Evolutionary conservation across 2,113 vertebrate species (phyloP).

Genomic region (Amblyopsis rosae): DNA sequence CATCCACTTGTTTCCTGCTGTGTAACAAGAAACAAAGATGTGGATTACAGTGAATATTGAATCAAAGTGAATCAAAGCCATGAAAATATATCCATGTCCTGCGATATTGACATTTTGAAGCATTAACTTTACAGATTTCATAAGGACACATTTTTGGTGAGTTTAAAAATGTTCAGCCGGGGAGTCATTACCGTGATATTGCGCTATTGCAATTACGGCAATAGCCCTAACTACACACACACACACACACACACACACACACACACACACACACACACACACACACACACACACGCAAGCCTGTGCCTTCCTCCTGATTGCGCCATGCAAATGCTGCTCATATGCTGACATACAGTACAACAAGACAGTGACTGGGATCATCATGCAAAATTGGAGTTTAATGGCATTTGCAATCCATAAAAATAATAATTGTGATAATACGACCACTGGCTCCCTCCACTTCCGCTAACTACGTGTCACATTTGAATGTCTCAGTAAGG

Average conservation of each 20-base stretch:
- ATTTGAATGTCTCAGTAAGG: neutral
- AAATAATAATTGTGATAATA: conserved; percentile 6
- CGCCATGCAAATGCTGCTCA: conserved; percentile 24
- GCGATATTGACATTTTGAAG: too few relatives aligned
- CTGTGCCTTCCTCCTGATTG: conserved; percentile 37
- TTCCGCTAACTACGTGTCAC: neutral
- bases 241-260: conserved; percentile 33
- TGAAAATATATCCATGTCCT: too few relatives aligned
- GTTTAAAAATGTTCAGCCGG: too few relatives aligned
- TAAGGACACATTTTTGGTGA: too few relatives aligned
- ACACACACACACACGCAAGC: conserved; percentile 24
- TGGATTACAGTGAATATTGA: too few relatives aligned
- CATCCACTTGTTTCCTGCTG: too few relatives aligned
- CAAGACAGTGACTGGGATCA: conserved; percentile 5
- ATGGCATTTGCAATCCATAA: conserved; percentile 3
- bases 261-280: conserved; percentile 23
- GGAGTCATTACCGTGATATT: too few relatives aligned
- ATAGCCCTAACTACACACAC: conserved; percentile 7
- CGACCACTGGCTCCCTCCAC: neutral
- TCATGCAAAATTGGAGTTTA: neutral
- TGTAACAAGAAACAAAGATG: too few relatives aligned
- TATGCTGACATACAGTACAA: conserved; percentile 1
- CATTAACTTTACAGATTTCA: too few relatives aligned
- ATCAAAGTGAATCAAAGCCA: too few relatives aligned
- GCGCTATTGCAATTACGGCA: too few relatives aligned